Conservation (phyloP, 2,797 vertebrate genomes). For the Syndactyla subalaris region DNA sequence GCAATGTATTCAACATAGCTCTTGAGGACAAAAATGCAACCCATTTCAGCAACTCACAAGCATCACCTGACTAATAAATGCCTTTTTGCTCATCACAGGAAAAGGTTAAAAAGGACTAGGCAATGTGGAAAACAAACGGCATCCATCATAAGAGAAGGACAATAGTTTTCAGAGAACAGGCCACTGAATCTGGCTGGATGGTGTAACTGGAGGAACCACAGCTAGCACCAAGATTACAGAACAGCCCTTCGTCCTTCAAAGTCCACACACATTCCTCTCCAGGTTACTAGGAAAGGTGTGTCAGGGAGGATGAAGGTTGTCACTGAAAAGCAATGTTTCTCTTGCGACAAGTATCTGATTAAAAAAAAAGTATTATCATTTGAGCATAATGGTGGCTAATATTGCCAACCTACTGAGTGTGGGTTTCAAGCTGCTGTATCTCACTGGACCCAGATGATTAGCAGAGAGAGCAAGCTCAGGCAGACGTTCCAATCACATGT, state of each 20-base stretch:
- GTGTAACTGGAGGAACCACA: background rate
- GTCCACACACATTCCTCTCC: background rate
- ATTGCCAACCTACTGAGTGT: accelerated
- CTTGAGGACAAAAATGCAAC: background rate
- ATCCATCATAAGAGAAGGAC: background rate
- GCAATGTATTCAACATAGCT: background rate
- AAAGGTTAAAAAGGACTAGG: background rate
- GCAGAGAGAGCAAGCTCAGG: background rate
- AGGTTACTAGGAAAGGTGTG: background rate
- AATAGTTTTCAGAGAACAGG: background rate
- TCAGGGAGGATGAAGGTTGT: background rate
- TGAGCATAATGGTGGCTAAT: background rate
- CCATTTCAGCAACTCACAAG: background rate
- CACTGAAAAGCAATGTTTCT: background rate
- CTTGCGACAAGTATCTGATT: background rate
- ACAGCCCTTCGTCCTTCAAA: background rate
- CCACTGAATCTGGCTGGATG: background rate
- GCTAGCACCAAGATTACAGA: background rate
- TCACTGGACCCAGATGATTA: background rate
- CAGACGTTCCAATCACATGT: background rate
- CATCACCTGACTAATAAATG: background rate
- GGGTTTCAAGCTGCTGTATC: background rate
- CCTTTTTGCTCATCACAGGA: background rate
- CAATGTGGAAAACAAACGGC: background rate
- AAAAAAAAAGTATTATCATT: background rate